Evolutionary conservation across 2,113 vertebrate species (phyloP), one percentile per base, ranked within the genome.

Genomic region (Strigops habroptila): DNA sequence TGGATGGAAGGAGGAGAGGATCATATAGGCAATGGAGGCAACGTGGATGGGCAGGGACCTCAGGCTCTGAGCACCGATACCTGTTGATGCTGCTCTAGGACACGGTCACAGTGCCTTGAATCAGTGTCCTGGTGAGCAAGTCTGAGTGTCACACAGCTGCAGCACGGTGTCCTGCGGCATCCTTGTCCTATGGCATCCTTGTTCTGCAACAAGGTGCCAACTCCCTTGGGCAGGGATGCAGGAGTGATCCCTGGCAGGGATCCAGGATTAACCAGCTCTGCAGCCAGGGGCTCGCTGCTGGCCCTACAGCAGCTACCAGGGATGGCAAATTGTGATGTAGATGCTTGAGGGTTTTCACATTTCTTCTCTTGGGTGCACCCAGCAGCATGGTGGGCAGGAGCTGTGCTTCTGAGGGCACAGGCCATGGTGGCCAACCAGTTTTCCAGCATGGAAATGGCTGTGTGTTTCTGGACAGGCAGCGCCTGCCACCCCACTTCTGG

Each of bases 391-490:
- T 0, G 3, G 52, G 57, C 39, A 60, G 64, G 30, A 84, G 22
- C 43, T 4, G 5, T 7, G 8, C 74, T 86, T 84, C 68, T 70
- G 46, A 12, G 19, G 28, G 18, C 35, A 6, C 22, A 18, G 27
- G 48, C 12, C 12, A 33, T 4, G 19, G 69, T 59, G 65, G 52
- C 43, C 6, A 2, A 0, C 0, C 9, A 30, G 62, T 82, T n/a
- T 33, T 18, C 68, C 49, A 41, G 46, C 8, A 2, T 41, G 51
- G 33, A 62, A n/a, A 49, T 12, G 24, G 37, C 24, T 1, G 0
- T 23, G 35, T 55, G 8, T n/a, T 78, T 75, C n/a, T 55, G 82
- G 51, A 94, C 27, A 18, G 68, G 21, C 33, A 68, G 76, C 25
- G 19, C 22, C 17, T 83, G 59, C 39, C 2, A 2, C 14, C 7